These are phyloP conservation scores for Trematomus bernacchii DNA, from an alignment of 2,797 vertebrate species.

Conservation along the genomic window DNA sequence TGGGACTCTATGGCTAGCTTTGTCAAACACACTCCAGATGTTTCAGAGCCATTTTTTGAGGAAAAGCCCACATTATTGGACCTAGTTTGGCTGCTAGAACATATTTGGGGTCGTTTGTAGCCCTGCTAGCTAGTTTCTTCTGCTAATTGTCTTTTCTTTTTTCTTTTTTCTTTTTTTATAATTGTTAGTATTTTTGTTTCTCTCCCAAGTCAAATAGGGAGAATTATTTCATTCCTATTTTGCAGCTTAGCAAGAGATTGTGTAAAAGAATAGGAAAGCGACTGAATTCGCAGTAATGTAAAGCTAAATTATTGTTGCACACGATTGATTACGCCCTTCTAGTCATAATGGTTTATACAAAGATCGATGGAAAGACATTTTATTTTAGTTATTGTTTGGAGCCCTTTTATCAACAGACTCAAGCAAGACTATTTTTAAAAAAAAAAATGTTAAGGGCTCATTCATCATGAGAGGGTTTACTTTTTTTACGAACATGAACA, in stretches of 20 bases:
- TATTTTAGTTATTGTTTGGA: conserved; percentile 32
- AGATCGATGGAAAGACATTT: conserved; percentile 43
- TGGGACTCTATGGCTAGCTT: conserved; percentile 25
- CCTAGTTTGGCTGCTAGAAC: conserved; percentile 61
- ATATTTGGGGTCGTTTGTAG: conserved; percentile 46
- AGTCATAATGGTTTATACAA: conserved; percentile 37
- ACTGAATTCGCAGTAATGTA: conserved; percentile 59
- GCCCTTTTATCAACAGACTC: conserved; percentile 55
- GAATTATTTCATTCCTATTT: conserved; percentile 74
- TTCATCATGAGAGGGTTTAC: conserved; percentile 54
- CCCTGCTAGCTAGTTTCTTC: conserved; percentile 35
- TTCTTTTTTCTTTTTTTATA: conserved; percentile 37
- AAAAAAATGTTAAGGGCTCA: too few relatives aligned
- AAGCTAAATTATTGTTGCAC: conserved; percentile 80
- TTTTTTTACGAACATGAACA: conserved; percentile 66
- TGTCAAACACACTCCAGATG: conserved; percentile 51
- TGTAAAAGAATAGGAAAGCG: conserved; percentile 60
- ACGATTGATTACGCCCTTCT: conserved; percentile 66
- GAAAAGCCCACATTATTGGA: conserved; percentile 57
- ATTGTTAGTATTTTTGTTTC: conserved; percentile 57
- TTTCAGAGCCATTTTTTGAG: conserved; percentile 55
- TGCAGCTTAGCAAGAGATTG: conserved; percentile 66
- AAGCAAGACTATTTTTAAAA: conserved; percentile 44
- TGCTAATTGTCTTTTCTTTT: conserved; percentile 26
- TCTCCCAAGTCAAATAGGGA: conserved; percentile 36